These are phyloP conservation scores for Drosophila kanekoi DNA, from an alignment of 2,888 invertebrate species.

Conservation along the genomic window DNA sequence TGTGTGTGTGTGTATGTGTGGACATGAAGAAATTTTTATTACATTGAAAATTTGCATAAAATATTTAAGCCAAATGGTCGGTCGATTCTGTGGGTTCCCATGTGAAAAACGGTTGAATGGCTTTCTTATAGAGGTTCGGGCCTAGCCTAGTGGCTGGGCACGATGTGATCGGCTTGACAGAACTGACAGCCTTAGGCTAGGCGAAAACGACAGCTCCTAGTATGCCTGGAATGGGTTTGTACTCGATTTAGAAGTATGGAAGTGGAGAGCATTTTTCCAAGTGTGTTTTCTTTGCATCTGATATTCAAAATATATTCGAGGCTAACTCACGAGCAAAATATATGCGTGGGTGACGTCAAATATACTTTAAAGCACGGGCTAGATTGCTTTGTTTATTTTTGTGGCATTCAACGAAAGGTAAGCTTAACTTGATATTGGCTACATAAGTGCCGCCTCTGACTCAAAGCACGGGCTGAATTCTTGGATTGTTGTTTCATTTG, in stretches of 20 bases:
- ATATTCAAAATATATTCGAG: slow-evolving; percentile 17
- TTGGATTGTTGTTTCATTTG: too few species aligned
- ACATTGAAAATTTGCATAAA: slow-evolving; percentile 81
- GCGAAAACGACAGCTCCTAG: slow-evolving; percentile 14
- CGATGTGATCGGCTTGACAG: slow-evolving; percentile 32
- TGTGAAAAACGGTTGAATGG: slow-evolving; percentile 16
- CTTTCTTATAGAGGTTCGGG: slow-evolving; percentile 7
- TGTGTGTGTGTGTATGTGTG: slow-evolving; percentile 24
- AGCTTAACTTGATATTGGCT: not conserved
- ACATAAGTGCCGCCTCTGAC: too few species aligned
- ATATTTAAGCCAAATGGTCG: slow-evolving; percentile 76
- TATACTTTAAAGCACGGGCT: not conserved
- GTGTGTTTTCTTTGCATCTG: not conserved
- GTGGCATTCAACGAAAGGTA: not conserved
- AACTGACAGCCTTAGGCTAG: slow-evolving; percentile 41
- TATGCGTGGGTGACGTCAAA: not conserved
- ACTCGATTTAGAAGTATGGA: slow-evolving; percentile 6
- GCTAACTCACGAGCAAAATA: not conserved
- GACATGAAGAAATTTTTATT: slow-evolving; percentile 73
- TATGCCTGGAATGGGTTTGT: slow-evolving; percentile 29
- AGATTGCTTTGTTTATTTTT: not conserved
- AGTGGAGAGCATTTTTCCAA: not conserved
- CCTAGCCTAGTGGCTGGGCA: slow-evolving; percentile 9
- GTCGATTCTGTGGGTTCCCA: slow-evolving; percentile 41
- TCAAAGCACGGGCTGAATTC: too few species aligned